These are phyloP conservation scores for Anolis apletophallus DNA, from an alignment of 2,797 vertebrate genomes.

Conservation along the genomic window DNA sequence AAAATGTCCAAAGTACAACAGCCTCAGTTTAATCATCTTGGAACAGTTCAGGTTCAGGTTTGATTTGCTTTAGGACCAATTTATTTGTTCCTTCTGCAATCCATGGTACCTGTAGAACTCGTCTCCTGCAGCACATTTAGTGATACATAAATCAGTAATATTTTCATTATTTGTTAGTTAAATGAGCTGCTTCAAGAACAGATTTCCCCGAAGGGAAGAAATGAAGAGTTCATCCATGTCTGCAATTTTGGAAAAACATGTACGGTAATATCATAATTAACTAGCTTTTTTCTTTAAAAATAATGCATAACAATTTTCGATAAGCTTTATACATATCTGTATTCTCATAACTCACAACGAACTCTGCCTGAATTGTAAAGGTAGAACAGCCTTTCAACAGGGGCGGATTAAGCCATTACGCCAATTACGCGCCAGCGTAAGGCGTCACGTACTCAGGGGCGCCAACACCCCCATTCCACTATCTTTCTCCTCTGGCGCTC, in stretches of 20 bases:
- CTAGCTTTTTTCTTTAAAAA: not conserved
- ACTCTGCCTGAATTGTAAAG: not conserved
- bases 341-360: not conserved
- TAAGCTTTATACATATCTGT: not conserved
- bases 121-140: no score
- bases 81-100: no score
- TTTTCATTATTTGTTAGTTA: not conserved
- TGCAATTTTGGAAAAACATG: not conserved
- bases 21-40: no score
- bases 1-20: no score
- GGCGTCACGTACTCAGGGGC: no score
- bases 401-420: no score
- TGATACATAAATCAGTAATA: not conserved
- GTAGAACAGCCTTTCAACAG: not conserved
- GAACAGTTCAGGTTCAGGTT: no score
- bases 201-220: not conserved
- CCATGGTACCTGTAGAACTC: no score
- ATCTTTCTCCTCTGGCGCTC: no score
- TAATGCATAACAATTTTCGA: not conserved
- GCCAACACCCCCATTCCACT: no score
- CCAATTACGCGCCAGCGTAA: no score
- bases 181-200: not conserved
- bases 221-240: not conserved
- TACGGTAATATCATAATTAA: not conserved
- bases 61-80: no score